Evolutionary conservation across 2,888 invertebrate genomes (phyloP), one percentile per base, ranked within the genome.

Genomic region (Dyspetes luteomarginatus): DNA sequence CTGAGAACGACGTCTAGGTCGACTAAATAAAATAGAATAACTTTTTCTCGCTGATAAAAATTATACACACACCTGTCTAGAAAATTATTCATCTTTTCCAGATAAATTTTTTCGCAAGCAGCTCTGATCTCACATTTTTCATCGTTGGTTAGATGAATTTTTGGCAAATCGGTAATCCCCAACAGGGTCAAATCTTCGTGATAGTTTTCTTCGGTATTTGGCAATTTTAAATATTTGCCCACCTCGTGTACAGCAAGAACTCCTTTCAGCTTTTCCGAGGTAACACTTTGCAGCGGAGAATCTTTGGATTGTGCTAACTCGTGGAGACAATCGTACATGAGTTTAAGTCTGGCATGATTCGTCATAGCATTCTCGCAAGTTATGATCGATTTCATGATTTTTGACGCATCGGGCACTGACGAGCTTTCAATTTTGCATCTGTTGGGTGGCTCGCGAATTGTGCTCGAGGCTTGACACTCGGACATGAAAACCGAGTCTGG

Each of bases 51-150:
- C 12, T n/a, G n/a, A n/a, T n/a, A n/a, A n/a, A n/a, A n/a, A n/a
- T n/a, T n/a, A n/a, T n/a, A n/a, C n/a, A n/a, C 73, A 79, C 78
- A 91, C 91, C 83, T 86, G 56, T 60, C 26, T 17, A 90, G 69
- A 83, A 92, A 87, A 36, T 77, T 71, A 26, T 88, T 82, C 65
- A 89, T 85, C 76, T 87, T 92, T 24, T 89, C 86, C 19, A 87
- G 83, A 43, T 92, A 77, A 45, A 89, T 82, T 19, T 81, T 82
- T 84, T 91, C 91, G 0, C 91, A 84, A 4, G 81, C 86, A 77
- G 81, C 86, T 82, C 86, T 90, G 2, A 91, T 83, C 12, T 86
- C 69, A 60, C 88, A 79, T 78, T 88, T 89, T 79, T 93, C 93
- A 64, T 89, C 84, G 52, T 87, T 89, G 65, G 81, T 90, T 26